Conservation (phyloP, 1,140 invertebrate species). For the Plodia interpunctella region DNA sequence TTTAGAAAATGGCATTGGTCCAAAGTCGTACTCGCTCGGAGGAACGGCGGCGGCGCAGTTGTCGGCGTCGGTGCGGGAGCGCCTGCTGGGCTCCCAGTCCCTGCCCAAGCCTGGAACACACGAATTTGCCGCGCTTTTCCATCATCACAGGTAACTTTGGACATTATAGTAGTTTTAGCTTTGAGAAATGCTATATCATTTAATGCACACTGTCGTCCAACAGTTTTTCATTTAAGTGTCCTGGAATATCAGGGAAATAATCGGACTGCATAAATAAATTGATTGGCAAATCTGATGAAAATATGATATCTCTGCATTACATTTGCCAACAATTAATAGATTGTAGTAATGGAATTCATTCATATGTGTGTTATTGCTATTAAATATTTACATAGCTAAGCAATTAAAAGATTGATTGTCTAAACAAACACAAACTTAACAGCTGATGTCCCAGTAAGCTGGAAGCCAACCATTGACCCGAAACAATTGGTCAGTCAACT, state of each 20-base stretch:
- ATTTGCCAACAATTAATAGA: too few species aligned
- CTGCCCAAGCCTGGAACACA: conserved; percentile 86
- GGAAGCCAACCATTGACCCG: background rate
- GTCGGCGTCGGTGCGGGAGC: conserved; percentile 89
- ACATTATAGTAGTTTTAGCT: too few species aligned
- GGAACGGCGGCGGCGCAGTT: conserved; percentile 89
- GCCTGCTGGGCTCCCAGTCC: conserved; percentile 88
- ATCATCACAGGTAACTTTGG: conserved; percentile 66
- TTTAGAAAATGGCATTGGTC: conserved; percentile 72
- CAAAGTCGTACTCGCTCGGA: conserved; percentile 86
- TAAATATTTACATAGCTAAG: too few species aligned
- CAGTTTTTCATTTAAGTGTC: too few species aligned
- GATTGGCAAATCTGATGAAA: too few species aligned
- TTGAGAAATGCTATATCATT: too few species aligned
- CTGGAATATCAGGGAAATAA: too few species aligned
- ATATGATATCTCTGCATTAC: too few species aligned
- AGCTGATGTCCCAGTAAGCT: background rate
- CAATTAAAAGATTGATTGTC: background rate
- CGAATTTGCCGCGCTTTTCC: conserved; percentile 80
- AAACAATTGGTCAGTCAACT: background rate
- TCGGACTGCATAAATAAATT: too few species aligned
- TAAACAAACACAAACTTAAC: conserved; percentile 2
- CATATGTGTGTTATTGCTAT: too few species aligned
- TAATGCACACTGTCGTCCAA: too few species aligned
- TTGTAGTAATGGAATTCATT: too few species aligned